Conservation (phyloP, 1,140 invertebrate genomes). For the Zophobas morio region DNA sequence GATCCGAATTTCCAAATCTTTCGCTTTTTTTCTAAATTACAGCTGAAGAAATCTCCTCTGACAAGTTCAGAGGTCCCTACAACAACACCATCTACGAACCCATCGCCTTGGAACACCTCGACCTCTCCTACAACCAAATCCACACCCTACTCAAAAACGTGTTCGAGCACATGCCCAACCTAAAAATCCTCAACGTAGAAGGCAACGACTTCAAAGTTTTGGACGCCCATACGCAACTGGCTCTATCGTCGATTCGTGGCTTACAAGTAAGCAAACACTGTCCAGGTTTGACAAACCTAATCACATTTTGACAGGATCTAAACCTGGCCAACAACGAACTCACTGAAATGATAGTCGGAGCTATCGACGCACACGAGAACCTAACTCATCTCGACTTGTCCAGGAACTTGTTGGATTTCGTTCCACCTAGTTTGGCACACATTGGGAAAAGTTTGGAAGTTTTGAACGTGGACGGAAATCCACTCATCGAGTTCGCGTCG, state of each 20-base stretch:
- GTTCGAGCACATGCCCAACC: slow-evolving; percentile 79
- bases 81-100: slow-evolving; percentile 74
- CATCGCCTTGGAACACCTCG: slow-evolving; percentile 75
- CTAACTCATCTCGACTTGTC: slow-evolving; percentile 72
- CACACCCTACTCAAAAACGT: slow-evolving; percentile 77
- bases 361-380: slow-evolving; percentile 67
- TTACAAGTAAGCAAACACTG: slow-evolving; percentile 70
- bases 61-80: slow-evolving; percentile 75
- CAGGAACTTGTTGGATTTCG: slow-evolving; percentile 72
- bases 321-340: slow-evolving; percentile 73
- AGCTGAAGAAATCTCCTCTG: slow-evolving; percentile 61
- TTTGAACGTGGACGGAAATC: slow-evolving; percentile 73
- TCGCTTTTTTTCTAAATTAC: slow-evolving; percentile 5
- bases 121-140: slow-evolving; percentile 79
- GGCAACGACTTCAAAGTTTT: slow-evolving; percentile 78
- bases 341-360: slow-evolving; percentile 66
- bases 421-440: slow-evolving; percentile 69
- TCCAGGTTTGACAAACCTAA: neutral
- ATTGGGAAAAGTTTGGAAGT: slow-evolving; percentile 70
- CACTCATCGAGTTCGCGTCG: slow-evolving; percentile 70
- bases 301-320: slow-evolving; percentile 67
- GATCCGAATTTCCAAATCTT: no score
- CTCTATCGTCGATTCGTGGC: slow-evolving; percentile 72
- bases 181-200: slow-evolving; percentile 77
- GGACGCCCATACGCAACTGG: slow-evolving; percentile 73